Evolutionary conservation across 1,140 invertebrate genomes (phyloP), one percentile per base, ranked within the genome.

Genomic region (Papilio dardanus): DNA sequence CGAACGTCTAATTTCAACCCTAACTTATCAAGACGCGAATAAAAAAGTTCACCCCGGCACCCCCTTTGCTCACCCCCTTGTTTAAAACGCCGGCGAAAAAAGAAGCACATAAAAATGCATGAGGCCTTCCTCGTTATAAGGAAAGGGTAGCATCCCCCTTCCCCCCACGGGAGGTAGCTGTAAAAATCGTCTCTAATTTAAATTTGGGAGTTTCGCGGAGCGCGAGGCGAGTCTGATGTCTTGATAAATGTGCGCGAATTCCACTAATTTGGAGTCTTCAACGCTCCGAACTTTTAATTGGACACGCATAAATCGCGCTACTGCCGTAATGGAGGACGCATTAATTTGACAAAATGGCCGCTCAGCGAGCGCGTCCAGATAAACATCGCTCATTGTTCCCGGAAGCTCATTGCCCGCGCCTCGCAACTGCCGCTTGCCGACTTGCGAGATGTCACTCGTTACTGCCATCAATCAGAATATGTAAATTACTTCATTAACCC

Each of bases 21-120:
- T 93, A 93, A 92, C 90, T 93, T 94, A 94, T 94, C 93, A 94
- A 93, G 91, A 93, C 91, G 92, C 90, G 92, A 93, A 94, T 93
- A 94, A 93, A 93, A 92, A 93, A 93, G 86, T 91, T 90, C 88
- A 89, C 92, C 89, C 87, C 87, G 79, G 77, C 81, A 66, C 87
- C 82, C 87, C 90, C 87, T 85, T 86, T 82, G 86, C 90, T 91
- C 92, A 93, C 92, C 92, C 90, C 90, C 93, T 93, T 93, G 93
- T 94, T 93, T 94, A 94, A 94, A 94, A 94, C 89, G 92, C 93
- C 88, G 91, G 86, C 91, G 92, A 94, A 94, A 94, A 94, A 94
- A 94, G 93, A 93, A 93, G 93, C 92, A 94, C 93, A 94, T 94
- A 94, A 94, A 94, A 94, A 94, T 94, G 93, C 93, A 94, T 94